Conservation (phyloP, 2,797 vertebrate species). For the Ceyx erithaca region DNA sequence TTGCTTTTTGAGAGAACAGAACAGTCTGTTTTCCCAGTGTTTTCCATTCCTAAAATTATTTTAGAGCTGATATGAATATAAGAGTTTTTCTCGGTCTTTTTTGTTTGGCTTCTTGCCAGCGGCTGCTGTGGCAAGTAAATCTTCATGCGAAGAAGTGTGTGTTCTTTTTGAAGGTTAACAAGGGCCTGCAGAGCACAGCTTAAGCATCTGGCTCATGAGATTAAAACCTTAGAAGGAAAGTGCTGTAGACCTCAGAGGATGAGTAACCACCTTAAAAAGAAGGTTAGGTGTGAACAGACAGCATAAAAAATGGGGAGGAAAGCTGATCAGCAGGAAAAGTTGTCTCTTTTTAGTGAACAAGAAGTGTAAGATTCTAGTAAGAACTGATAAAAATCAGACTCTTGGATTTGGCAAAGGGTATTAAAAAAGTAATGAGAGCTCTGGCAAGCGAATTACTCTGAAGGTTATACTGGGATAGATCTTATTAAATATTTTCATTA, state of each 20-base stretch:
- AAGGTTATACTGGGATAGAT: constrained; percentile 31
- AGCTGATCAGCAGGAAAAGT: constrained; percentile 3
- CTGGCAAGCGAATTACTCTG: constrained; percentile 6
- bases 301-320: background rate
- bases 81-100: constrained; percentile 20
- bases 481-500: constrained; percentile 58
- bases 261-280: constrained; percentile 41
- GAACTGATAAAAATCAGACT: constrained; percentile 27
- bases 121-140: constrained; percentile 46
- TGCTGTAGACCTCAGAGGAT: background rate
- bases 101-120: background rate
- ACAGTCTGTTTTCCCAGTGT: background rate
- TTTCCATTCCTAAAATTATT: background rate
- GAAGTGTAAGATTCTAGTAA: background rate
- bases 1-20: background rate
- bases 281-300: constrained; percentile 13
- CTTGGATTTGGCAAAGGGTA: constrained; percentile 12
- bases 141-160: constrained; percentile 43
- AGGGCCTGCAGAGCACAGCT: constrained; percentile 39
- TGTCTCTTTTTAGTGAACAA: constrained; percentile 19
- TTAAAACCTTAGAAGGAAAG: constrained; percentile 35
- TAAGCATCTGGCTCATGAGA: constrained; percentile 62
- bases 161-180: constrained; percentile 61
- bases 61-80: background rate
- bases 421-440: constrained; percentile 35